Evolutionary conservation across 2,113 vertebrate species (phyloP).

Genomic region (Sphyrna mokarran): DNA sequence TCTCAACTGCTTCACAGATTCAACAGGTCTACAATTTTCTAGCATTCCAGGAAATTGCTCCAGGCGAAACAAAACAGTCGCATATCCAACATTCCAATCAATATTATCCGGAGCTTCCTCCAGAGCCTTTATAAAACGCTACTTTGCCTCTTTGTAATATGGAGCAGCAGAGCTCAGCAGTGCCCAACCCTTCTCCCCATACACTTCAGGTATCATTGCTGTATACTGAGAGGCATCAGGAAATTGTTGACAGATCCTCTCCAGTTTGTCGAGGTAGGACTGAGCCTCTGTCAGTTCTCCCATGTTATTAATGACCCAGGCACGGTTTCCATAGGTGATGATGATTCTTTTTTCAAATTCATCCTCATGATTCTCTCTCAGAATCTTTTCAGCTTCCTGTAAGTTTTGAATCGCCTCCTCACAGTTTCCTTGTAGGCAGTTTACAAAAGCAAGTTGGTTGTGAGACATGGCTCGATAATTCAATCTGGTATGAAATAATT

Average conservation of each 20-base stretch:
- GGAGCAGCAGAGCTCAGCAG: background rate
- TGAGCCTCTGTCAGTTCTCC: background rate
- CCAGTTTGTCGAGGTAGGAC: background rate
- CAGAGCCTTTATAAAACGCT: background rate
- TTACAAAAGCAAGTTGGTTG: too few species aligned
- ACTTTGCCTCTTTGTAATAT: background rate
- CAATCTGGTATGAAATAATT: too few species aligned
- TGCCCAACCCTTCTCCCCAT: background rate
- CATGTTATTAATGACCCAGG: too few species aligned
- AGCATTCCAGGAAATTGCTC: background rate
- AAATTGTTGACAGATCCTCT: background rate
- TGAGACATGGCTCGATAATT: too few species aligned
- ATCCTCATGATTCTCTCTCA: too few species aligned
- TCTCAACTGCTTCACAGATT: background rate
- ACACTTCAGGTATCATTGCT: background rate
- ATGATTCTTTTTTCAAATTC: too few species aligned
- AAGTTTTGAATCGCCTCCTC: too few species aligned
- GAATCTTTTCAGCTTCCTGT: too few species aligned
- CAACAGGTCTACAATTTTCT: background rate
- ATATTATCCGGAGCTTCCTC: background rate
- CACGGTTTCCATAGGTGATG: too few species aligned
- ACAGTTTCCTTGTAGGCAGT: too few species aligned
- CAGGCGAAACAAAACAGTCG: background rate
- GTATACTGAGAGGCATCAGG: background rate
- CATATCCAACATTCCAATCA: background rate